Base-by-base conservation (phyloP, 2,797 vertebrate species). In the Pseudomugil tenellus region DNA sequence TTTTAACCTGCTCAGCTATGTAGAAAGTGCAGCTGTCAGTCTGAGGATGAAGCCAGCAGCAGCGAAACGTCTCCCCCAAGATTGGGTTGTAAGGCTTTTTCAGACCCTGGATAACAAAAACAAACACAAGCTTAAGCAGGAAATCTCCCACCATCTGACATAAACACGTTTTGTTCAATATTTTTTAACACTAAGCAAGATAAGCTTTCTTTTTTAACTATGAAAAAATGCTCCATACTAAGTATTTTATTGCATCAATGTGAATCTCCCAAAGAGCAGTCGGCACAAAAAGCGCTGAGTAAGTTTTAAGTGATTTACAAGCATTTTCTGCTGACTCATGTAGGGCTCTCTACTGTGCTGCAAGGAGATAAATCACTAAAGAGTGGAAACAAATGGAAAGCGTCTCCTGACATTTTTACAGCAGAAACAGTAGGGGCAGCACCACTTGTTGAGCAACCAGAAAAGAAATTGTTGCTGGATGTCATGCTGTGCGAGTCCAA, bases 71-170 rank as follows among this genome's bases (percentile, higher is more conserved):
- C 91, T 99, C 98, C 70, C 98, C 97, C 61, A 99, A 91, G 81
- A 99, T 95, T 28, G 97, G 97, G 84, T 98, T 98, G 88, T 98
- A 99, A 76, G 98, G 97, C 92, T 99, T 99, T 92, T 98, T 98
- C 84, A 98, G 95, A 63, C 98, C 98, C 98, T 98, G 85, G 19
- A 84, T 69, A 25, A 69, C 0, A 28, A 13, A 67, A 75, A 80
- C 0, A 79, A 17, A 41, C 2, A 74, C 11, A 39, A 70, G 28
- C 7, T 34, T 69, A 29, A 46, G 53, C 31, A 10, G 69, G 1
- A 52, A 16, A n/a, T 54, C 16, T 37, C 53, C n/a, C 28, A 53
- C 31, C 29, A 28, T 17, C 6, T 58, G 32, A 51, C 16, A 56
- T 14, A 32, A 55, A 31, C 3, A 29, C 1, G 7, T 0, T 62